Conservation (phyloP, 2,113 vertebrate genomes). For the Holacanthus passer region DNA sequence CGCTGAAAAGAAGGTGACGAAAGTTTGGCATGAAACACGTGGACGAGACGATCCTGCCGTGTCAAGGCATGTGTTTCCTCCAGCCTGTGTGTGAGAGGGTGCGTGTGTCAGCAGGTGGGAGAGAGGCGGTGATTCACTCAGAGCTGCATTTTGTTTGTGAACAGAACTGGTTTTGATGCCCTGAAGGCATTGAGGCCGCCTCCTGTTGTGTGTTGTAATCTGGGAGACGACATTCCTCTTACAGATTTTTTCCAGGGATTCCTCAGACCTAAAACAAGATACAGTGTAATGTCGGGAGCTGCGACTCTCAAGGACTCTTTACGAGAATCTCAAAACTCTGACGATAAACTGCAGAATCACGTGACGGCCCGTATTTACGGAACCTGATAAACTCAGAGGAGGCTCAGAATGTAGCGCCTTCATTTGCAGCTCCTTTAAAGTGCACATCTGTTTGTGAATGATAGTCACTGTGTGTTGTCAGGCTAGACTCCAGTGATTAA, state of each 20-base stretch:
- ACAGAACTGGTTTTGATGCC: constrained; percentile 64
- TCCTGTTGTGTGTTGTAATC: constrained; percentile 29
- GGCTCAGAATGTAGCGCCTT: not conserved
- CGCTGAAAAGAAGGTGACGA: not conserved
- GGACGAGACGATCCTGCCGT: not conserved
- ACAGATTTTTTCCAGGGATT: constrained; percentile 31
- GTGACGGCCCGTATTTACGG: not conserved
- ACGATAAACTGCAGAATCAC: not conserved
- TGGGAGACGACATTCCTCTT: constrained; percentile 35
- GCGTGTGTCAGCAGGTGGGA: constrained; percentile 52
- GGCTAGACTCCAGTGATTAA: constrained; percentile 42
- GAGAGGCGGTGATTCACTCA: constrained; percentile 40
- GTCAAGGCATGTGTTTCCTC: constrained; percentile 40
- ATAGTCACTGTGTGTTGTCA: constrained; percentile 30
- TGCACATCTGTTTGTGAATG: constrained; percentile 61
- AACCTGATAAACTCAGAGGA: not conserved
- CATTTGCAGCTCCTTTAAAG: not conserved
- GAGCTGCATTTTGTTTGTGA: constrained; percentile 31
- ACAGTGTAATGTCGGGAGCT: not conserved
- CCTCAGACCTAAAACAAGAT: constrained; percentile 11
- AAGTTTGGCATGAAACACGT: constrained; percentile 31
- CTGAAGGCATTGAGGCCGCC: not conserved
- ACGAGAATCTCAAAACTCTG: not conserved
- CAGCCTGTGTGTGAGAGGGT: constrained; percentile 1
- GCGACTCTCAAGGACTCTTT: not conserved